phyloP scores from a whole-genome alignment of 2,888 invertebrate species.

The Xestia c-nigrum region DNA sequence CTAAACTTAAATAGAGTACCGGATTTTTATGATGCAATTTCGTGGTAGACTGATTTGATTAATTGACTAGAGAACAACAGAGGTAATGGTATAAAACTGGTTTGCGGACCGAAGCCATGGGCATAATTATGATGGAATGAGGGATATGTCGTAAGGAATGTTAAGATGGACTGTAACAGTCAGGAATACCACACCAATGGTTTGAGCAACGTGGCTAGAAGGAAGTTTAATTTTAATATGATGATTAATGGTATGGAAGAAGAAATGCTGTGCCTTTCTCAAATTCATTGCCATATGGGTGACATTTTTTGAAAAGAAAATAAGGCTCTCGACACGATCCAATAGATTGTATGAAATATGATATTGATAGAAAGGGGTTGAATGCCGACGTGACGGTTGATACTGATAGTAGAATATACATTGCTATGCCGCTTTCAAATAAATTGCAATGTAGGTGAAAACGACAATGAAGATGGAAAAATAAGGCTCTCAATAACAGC shows the following conservation, averaged over 20 bases:
- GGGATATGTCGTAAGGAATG: background rate
- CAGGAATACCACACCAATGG: background rate
- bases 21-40: constrained; percentile 45
- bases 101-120: background rate
- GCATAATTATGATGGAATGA: background rate
- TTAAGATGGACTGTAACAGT: background rate
- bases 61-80: constrained; percentile 21
- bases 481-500: constrained; percentile 14
- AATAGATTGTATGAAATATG: background rate
- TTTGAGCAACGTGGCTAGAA: background rate
- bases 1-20: constrained; percentile 22
- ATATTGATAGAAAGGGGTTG: background rate
- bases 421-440: background rate
- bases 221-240: background rate
- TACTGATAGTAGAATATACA: background rate
- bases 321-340: background rate
- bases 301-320: background rate
- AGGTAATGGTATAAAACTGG: background rate
- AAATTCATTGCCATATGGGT: background rate
- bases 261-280: background rate
- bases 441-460: background rate
- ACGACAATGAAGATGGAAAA: background rate
- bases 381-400: too few species aligned
- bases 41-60: constrained; percentile 43
- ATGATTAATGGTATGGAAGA: background rate